A percentile compares a stretch with the other conserved stretches of the same genome.
phyloP scores from a whole-genome alignment of 2,113 vertebrate genomes.

The Saguinus midas region DNA sequence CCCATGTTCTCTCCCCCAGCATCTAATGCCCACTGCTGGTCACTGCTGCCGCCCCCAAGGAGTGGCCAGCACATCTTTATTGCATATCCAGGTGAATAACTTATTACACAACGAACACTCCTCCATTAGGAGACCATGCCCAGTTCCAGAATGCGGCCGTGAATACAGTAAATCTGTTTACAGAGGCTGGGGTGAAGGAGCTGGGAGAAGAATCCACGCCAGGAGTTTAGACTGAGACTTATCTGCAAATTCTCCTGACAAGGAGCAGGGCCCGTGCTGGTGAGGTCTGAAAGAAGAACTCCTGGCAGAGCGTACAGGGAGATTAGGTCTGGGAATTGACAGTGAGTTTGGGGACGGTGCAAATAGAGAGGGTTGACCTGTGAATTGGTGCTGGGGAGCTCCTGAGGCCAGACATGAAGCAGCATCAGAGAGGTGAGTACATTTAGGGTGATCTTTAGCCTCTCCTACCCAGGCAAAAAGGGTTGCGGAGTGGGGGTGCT shows the following conservation, averaged over 20 bases:
- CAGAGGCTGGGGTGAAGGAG: background rate
- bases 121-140: background rate
- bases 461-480: background rate
- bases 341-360: background rate
- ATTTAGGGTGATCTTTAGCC: background rate
- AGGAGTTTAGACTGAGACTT: background rate
- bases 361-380: too few species aligned
- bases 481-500: background rate
- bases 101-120: background rate
- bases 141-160: background rate
- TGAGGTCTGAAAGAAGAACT: background rate
- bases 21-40: background rate
- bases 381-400: background rate
- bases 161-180: background rate
- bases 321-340: background rate
- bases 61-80: slow-evolving; percentile 49
- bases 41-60: background rate
- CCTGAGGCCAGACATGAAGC: background rate
- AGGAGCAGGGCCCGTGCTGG: background rate
- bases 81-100: slow-evolving; percentile 40
- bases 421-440: background rate
- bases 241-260: background rate
- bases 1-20: fast-evolving
- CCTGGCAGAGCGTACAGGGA: fast-evolving
- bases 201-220: fast-evolving